Evolutionary conservation across 2,113 vertebrate species (phyloP).

Genomic region (Dendrocopos noguchii): DNA sequence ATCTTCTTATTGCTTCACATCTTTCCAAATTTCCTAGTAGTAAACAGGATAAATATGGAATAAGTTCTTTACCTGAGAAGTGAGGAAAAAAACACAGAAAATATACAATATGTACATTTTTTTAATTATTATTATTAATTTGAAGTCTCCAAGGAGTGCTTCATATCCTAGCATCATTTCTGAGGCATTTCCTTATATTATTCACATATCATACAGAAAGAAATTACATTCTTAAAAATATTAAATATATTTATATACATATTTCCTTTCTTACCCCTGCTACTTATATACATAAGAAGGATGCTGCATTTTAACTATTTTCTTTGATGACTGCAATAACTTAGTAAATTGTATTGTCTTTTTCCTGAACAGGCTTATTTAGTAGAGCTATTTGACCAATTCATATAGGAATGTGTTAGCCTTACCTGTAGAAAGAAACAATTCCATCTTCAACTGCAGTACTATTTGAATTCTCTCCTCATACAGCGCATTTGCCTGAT

Average conservation of each 20-base stretch:
- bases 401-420: background rate
- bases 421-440: background rate
- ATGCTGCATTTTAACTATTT: background rate
- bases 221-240: background rate
- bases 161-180: background rate
- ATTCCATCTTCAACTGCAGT: background rate
- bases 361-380: background rate
- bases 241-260: fast-evolving
- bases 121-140: background rate
- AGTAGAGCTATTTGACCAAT: background rate
- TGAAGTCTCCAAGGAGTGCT: background rate
- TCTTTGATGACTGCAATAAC: background rate
- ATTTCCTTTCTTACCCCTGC: background rate
- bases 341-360: background rate
- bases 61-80: background rate
- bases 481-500: background rate
- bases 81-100: background rate
- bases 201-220: background rate
- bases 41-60: background rate
- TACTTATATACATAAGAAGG: background rate
- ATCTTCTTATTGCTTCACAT: background rate
- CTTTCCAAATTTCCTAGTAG: background rate
- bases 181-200: background rate
- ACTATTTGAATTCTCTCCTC: background rate
- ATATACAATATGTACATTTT: fast-evolving